Evolutionary conservation across 2,888 invertebrate species (phyloP).

Genomic region (Cephus runcator): DNA sequence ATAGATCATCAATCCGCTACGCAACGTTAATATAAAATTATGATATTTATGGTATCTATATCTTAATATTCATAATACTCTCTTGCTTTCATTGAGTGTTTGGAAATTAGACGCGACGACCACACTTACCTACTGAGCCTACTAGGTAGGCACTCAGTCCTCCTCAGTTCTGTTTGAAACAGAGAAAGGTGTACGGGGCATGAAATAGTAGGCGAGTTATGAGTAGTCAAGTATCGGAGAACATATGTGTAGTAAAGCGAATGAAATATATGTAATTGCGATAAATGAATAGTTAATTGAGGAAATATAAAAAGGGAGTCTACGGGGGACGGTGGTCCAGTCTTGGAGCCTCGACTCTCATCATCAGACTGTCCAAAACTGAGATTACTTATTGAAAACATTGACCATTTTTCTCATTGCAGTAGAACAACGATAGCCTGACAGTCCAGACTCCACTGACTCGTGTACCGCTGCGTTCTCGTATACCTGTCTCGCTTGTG

Average conservation of each 20-base stretch:
- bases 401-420: background rate
- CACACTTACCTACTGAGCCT: slow-evolving; percentile 63
- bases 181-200: slow-evolving; percentile 65
- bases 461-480: slow-evolving; percentile 41
- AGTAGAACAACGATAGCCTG: background rate
- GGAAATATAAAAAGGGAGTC: slow-evolving; percentile 34
- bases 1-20: slow-evolving; percentile 6
- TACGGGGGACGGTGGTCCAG: slow-evolving; percentile 23
- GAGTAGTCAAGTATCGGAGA: slow-evolving; percentile 48
- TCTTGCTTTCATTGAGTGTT: slow-evolving; percentile 19
- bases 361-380: background rate
- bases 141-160: slow-evolving; percentile 62
- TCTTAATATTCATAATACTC: slow-evolving; percentile 5
- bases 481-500: slow-evolving; percentile 73
- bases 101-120: slow-evolving; percentile 57
- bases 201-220: slow-evolving; percentile 58
- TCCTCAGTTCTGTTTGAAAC: slow-evolving; percentile 65
- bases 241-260: slow-evolving; percentile 43
- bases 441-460: slow-evolving; percentile 54
- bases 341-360: slow-evolving; percentile 51
- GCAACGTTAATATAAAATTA: background rate
- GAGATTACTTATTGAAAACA: background rate
- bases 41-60: slow-evolving; percentile 4
- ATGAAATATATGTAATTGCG: slow-evolving; percentile 41
- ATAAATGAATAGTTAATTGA: slow-evolving; percentile 45